phyloP scores from a whole-genome alignment of 2,888 invertebrate species.

The Chrysolina haemoptera region DNA sequence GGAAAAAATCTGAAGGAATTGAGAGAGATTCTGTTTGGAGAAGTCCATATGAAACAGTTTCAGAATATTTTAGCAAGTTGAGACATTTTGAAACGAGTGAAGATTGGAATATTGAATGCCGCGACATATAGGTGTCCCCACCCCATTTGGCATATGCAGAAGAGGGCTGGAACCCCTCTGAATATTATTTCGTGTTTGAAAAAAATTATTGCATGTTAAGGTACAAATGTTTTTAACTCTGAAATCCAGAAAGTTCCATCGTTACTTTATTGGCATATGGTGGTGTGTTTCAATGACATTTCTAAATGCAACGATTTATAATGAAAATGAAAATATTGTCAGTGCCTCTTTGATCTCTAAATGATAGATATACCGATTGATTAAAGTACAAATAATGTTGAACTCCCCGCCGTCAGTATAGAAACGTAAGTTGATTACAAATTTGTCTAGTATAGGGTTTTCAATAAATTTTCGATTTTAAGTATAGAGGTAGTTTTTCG shows the following conservation, averaged over 20 bases:
- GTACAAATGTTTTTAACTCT: neutral
- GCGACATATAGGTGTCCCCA: neutral
- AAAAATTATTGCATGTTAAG: neutral
- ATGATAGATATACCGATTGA: conserved; percentile 58
- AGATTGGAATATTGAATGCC: neutral
- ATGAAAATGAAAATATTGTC: conserved; percentile 50
- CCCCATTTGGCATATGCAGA: neutral
- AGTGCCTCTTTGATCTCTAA: conserved; percentile 69
- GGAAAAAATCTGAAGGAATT: too few species aligned
- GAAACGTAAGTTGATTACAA: conserved; percentile 15
- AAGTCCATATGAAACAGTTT: too few species aligned
- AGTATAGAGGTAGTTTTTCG: conserved; percentile 18
- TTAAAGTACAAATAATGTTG: conserved; percentile 65
- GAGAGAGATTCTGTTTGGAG: too few species aligned
- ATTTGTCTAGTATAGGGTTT: conserved; percentile 15
- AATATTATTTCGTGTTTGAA: neutral
- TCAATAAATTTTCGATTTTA: conserved; percentile 9
- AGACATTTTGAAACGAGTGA: too few species aligned
- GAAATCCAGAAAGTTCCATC: too few species aligned
- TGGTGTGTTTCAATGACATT: neutral
- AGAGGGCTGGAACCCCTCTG: neutral
- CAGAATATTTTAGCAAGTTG: too few species aligned
- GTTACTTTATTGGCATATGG: conserved; percentile 7
- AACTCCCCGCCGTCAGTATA: conserved; percentile 17
- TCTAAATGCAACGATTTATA: conserved; percentile 14